Conservation (phyloP, 2,797 vertebrate genomes). For the Garrulus glandarius region DNA sequence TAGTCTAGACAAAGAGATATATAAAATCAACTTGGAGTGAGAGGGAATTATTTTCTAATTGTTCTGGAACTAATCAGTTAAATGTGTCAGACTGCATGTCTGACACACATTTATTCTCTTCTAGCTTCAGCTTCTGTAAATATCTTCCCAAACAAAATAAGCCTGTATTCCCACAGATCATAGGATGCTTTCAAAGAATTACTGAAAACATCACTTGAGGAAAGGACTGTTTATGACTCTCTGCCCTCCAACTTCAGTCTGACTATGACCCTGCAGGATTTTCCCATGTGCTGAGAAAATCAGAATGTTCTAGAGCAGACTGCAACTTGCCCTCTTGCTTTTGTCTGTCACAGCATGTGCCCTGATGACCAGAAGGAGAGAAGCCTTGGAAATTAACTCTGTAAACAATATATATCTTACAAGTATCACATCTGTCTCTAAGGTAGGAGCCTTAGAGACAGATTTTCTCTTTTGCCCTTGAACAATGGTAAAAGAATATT, state of each 20-base stretch:
- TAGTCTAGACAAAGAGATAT: not conserved
- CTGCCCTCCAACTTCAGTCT: not conserved
- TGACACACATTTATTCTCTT: not conserved
- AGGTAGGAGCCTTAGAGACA: not conserved
- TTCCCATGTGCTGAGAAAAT: not conserved
- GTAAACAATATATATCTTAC: not conserved
- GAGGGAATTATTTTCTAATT: not conserved
- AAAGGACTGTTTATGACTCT: not conserved
- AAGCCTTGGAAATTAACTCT: not conserved
- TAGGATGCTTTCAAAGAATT: not conserved
- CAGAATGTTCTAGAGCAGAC: not conserved
- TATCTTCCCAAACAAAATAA: not conserved
- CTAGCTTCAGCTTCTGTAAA: not conserved
- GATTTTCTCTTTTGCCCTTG: not conserved
- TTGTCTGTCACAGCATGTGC: not conserved
- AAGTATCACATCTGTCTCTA: not conserved
- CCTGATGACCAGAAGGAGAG: not conserved
- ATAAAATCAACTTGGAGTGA: not conserved
- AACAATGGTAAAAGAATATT: not conserved
- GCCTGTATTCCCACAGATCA: not conserved
- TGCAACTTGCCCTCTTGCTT: not conserved
- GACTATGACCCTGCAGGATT: not conserved
- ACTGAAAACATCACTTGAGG: not conserved
- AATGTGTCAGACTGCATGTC: not conserved
- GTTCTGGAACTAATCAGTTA: not conserved